A percentile compares a stretch with the other conserved stretches of the same genome.
Conservation (phyloP, 2,113 vertebrate species). For the Machaerirhynchus nigripectus region DNA sequence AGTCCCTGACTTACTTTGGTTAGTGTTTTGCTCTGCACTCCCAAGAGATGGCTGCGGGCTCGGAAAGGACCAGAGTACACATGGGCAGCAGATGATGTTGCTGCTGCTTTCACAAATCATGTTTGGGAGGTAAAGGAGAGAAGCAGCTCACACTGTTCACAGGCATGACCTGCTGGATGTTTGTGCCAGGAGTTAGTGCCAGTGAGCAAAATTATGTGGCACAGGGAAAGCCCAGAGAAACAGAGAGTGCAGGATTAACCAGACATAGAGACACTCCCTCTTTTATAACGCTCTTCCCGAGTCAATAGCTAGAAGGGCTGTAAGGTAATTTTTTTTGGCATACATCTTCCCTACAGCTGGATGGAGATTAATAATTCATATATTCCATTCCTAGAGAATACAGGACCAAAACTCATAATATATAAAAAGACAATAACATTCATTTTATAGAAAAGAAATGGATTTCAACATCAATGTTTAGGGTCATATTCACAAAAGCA, state of each 20-base stretch:
- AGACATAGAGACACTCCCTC: neutral
- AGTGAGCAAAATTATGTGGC: neutral
- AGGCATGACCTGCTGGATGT: neutral
- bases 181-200: neutral
- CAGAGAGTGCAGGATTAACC: neutral
- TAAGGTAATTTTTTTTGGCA: neutral
- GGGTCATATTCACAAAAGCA: neutral
- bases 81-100: constrained; percentile 42
- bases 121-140: neutral
- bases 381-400: neutral
- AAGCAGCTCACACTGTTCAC: neutral
- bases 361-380: neutral
- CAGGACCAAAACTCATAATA: neutral
- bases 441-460: neutral
- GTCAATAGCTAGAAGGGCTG: neutral
- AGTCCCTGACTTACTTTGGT: neutral
- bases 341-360: neutral
- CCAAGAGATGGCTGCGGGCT: neutral
- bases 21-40: neutral
- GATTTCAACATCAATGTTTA: neutral
- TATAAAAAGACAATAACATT: neutral
- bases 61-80: neutral
- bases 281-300: neutral
- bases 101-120: neutral
- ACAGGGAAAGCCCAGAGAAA: neutral